Conservation (phyloP, 2,888 invertebrate species). For the Petrophora chlorosata region DNA sequence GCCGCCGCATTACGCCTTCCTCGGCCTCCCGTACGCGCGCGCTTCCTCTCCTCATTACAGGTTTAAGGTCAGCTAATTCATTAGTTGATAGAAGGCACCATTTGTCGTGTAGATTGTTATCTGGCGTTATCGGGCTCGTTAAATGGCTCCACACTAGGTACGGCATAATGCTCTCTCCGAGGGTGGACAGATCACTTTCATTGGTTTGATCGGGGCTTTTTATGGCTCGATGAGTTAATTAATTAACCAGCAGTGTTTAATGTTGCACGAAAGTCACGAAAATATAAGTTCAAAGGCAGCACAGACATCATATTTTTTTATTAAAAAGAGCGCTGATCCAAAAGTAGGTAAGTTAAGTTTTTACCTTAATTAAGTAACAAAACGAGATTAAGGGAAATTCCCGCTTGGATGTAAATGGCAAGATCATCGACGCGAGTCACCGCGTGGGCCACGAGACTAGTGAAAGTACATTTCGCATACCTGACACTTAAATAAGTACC, state of each 20-base stretch:
- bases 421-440: slow-evolving; percentile 15
- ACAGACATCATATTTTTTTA: no score
- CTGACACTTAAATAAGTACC: not conserved
- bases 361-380: no score
- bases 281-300: no score
- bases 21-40: slow-evolving; percentile 72
- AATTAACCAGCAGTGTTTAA: not conserved
- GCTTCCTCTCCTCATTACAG: slow-evolving; percentile 54
- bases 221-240: slow-evolving; percentile 1
- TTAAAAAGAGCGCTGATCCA: no score
- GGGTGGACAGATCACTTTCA: slow-evolving; percentile 2
- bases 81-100: slow-evolving; percentile 51
- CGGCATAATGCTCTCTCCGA: not conserved
- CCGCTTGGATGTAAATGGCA: slow-evolving; percentile 6
- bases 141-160: not conserved
- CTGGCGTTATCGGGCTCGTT: slow-evolving; percentile 24
- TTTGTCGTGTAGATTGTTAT: slow-evolving; percentile 49
- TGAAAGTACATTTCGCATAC: slow-evolving; percentile 26
- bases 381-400: not conserved
- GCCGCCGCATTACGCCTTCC: slow-evolving; percentile 66
- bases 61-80: slow-evolving; percentile 66
- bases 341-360: no score
- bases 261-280: no score
- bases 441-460: slow-evolving; percentile 18
- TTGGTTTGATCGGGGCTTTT: no score